A percentile compares a stretch with the other conserved stretches of the same genome.
These are phyloP conservation scores for Lasiurus cinereus DNA, from an alignment of 2,113 vertebrate genomes.

Conservation along the genomic window DNA sequence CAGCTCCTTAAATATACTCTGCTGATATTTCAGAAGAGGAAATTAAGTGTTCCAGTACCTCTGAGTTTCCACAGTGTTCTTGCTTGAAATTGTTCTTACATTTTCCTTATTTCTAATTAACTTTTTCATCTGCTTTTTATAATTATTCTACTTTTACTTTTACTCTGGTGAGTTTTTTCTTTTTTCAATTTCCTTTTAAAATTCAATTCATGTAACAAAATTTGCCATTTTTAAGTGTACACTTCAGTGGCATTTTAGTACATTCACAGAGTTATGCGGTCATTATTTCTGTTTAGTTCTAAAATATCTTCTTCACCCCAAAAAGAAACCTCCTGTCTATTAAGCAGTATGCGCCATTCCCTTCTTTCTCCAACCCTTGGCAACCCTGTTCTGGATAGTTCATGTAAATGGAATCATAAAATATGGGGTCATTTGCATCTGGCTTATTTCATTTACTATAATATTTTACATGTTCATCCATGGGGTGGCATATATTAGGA, in stretches of 20 bases:
- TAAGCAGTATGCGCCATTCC: neutral
- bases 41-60: neutral
- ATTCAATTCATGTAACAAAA: neutral
- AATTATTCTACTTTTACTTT: constrained; percentile 15
- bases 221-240: neutral
- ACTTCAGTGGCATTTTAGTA: neutral
- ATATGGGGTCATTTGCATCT: neutral
- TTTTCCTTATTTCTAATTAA: constrained; percentile 21
- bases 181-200: neutral
- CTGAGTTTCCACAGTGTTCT: neutral
- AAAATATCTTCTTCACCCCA: neutral
- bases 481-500: neutral
- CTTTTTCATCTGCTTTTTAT: neutral
- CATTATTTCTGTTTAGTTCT: neutral
- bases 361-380: neutral
- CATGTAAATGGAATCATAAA: neutral
- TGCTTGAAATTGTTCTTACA: neutral
- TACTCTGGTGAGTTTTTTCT: neutral
- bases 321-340: neutral
- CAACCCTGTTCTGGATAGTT: neutral
- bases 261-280: neutral
- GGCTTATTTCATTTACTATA: neutral
- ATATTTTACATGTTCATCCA: neutral
- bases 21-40: neutral
- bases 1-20: neutral